Base-by-base conservation (phyloP, 2,797 vertebrate genomes). In the Brachyrhaphis roseni region DNA sequence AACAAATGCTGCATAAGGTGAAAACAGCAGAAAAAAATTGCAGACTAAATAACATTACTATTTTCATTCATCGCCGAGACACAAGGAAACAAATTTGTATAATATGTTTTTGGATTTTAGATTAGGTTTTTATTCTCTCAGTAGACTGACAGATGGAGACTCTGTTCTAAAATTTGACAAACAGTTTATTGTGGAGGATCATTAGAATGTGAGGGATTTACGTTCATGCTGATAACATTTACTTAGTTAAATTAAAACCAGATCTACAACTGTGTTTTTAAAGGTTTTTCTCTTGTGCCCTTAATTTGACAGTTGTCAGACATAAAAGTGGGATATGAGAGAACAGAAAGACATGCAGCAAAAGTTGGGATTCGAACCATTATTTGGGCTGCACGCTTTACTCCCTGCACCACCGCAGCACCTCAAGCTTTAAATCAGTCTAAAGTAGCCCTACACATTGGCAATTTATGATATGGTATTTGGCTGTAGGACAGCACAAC, bases 11-110 rank as follows among this genome's bases (percentile, higher is more conserved):
- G 59, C 75, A 51, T 62, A 2, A 39, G 66, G 45, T 31, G 39
- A 12, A 82, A 85, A 75, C 43, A 70, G 76, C 26, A 77, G 36
- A 4, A 79, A 85, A 85, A 72, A 84, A 84, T 86, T 76, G 71
- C 59, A 18, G 72, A 20, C 70, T 55, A 77, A 49, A 57, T 23
- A 72, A 68, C 71, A 76, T 7, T 49, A 20, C 8, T 12, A 8
- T 83, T 77, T 68, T 18, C n/a, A 20, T 78, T 77, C 51, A 81
- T 76, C 20, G 47, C n/a, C 18, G n/a, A n/a, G 46, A 77, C 49
- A 79, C 0, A n/a, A 75, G 1, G 15, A 77, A 82, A 75, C 57
- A 74, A 28, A 23, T 73, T 55, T 53, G 64, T 18, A n/a, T 16
- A 49, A 47, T 74, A 36, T 49, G 49, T 72, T 41, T 73, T 62